These are phyloP conservation scores for Junonia oenone DNA, from an alignment of 2,888 invertebrate species.

Conservation along the genomic window DNA sequence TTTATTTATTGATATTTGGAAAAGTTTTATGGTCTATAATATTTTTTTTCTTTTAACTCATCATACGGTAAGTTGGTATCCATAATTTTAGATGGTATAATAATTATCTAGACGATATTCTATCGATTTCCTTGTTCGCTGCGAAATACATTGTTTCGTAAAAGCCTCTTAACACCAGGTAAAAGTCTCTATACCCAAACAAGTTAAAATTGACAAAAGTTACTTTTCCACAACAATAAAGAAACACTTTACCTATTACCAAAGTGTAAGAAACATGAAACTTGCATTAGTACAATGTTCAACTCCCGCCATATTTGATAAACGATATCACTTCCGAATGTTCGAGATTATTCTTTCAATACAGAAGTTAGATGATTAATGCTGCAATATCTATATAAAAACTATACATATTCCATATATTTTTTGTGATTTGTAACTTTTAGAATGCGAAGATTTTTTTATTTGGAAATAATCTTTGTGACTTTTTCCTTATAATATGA, in stretches of 20 bases:
- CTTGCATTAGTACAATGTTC: not conserved
- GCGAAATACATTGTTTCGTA: no score
- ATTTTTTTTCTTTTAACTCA: no score
- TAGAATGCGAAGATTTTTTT: not conserved
- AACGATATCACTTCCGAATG: constrained; percentile 11
- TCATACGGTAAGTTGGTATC: no score
- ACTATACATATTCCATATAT: not conserved
- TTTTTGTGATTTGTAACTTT: not conserved
- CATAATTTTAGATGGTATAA: no score
- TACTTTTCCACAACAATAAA: not conserved
- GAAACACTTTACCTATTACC: not conserved
- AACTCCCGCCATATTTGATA: constrained; percentile 7
- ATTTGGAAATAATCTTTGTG: not conserved
- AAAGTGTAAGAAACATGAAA: not conserved
- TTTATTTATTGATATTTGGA: no score
- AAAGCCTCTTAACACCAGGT: no score
- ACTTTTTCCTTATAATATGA: no score
- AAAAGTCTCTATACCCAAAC: not conserved
- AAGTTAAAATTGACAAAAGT: not conserved
- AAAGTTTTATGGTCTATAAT: no score
- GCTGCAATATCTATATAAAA: not conserved
- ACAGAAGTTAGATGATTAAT: not conserved
- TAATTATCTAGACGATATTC: no score
- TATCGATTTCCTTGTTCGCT: no score
- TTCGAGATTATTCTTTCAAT: constrained; percentile 15